A percentile compares a stretch with the other conserved stretches of the same genome.
Conservation (phyloP, 2,888 invertebrate species). For the Amphipyra tragopoginis region DNA sequence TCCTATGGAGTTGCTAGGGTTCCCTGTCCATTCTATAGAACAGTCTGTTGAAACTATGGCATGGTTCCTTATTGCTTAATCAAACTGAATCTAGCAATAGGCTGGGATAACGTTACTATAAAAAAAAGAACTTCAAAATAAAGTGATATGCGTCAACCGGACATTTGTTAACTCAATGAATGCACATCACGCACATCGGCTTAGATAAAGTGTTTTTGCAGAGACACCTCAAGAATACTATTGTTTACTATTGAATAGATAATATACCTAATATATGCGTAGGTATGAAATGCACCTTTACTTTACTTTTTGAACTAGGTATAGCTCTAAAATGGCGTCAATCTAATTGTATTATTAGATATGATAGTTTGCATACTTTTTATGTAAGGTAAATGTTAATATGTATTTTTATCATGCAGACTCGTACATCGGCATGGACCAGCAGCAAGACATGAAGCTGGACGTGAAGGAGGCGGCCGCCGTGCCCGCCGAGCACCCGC, state of each 20-base stretch:
- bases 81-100: neutral
- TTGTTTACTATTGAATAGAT: slow-evolving; percentile 30
- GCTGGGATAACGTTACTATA: neutral
- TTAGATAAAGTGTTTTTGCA: slow-evolving; percentile 47
- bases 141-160: slow-evolving; percentile 2
- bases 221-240: slow-evolving; percentile 37
- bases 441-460: slow-evolving; percentile 98
- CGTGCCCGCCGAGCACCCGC: slow-evolving; percentile 97
- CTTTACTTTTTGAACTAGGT: no score
- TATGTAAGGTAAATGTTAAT: neutral
- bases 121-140: slow-evolving; percentile 4
- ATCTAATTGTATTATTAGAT: no score
- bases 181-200: slow-evolving; percentile 44
- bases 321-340: no score
- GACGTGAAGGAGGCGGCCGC: slow-evolving; percentile 99
- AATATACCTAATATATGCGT: slow-evolving; percentile 21
- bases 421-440: slow-evolving; percentile 99
- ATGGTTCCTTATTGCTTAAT: neutral
- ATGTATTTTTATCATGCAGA: slow-evolving; percentile 86
- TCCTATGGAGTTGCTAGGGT: no score
- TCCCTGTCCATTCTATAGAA: no score
- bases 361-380: no score
- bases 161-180: slow-evolving; percentile 29
- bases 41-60: no score
- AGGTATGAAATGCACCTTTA: neutral